Conservation (phyloP, 2,888 invertebrate species). For the Tipula lateralis region DNA sequence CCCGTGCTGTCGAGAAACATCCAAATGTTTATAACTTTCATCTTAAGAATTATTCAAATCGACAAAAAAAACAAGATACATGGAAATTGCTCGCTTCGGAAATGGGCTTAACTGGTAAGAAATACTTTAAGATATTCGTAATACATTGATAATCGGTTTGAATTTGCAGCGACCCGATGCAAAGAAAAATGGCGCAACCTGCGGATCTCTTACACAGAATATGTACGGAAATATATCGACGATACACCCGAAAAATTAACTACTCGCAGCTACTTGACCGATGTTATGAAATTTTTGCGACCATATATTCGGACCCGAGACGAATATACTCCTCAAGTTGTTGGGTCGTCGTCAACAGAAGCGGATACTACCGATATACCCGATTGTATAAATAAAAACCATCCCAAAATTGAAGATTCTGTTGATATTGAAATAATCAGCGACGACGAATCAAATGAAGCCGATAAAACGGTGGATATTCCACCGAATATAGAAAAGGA, state of each 20-base stretch:
- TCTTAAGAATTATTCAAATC: neutral
- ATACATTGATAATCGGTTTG: neutral
- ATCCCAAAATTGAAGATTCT: neutral
- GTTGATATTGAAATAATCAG: neutral
- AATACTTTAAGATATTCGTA: neutral
- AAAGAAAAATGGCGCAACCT: neutral
- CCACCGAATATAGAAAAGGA: neutral
- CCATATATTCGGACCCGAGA: neutral
- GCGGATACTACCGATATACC: neutral
- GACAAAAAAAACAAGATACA: neutral
- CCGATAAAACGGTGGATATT: too few species aligned
- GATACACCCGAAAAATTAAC: neutral
- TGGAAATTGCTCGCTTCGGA: neutral
- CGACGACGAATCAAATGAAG: neutral
- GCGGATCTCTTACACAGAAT: neutral
- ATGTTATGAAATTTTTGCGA: neutral
- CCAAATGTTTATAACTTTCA: neutral
- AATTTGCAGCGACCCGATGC: neutral
- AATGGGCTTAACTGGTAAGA: neutral
- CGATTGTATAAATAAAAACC: neutral
- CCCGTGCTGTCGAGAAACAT: neutral
- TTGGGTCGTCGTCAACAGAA: too few species aligned
- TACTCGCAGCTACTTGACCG: neutral
- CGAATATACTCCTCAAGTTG: neutral
- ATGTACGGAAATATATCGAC: neutral